Base-by-base conservation (phyloP, 1,140 invertebrate species). In the Drosophila persimilis region DNA sequence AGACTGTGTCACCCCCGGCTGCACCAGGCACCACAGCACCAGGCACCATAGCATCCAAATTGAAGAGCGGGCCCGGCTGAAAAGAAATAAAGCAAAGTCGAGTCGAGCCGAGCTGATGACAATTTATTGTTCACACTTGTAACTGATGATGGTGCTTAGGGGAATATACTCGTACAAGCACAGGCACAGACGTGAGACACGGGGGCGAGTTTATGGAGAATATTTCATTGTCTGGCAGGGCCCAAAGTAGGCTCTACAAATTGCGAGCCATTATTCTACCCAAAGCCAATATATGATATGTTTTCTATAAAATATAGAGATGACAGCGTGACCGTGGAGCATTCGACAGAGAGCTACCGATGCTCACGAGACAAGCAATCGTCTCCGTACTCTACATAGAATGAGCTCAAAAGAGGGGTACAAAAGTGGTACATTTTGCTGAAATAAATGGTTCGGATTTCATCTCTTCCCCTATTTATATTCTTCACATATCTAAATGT, bases 71-170 rank as follows among this genome's bases (percentile, higher is more conserved):
- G 67, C 59, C 41, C 55, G 60, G 81, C 66, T 64, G 74, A 45
- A 69, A 78, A 77, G 67, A 79, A 73, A 78, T 63, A 75, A 81
- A 83, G 83, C 74, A 84, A 84, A 84, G 72, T 75, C 71, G 64
- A 83, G 77, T 75, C 71, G 64, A 83, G 77, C 26, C 63, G 63
- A 44, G 64, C 84, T 88, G 83, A 88, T 88, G 83, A 88, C 83
- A 88, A 88, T 88, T 83, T 88, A 88, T 88, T 83, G 83, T 88
- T 88, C 83, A 88, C 83, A 88, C 83, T 88, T 88, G 83, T 86
- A 88, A 88, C 83, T 88, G 83, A 88, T 88, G 83, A 26, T 26
- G 78, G 83, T 83, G 84, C 84, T 88, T 79, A 88, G 72, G 63
- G 75, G 63, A 70, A 77, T 58, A 62, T 55, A 70, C 35, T 39